These are phyloP conservation scores for Rhopalosiphum padi DNA, from an alignment of 1,140 invertebrate species.

Conservation along the genomic window DNA sequence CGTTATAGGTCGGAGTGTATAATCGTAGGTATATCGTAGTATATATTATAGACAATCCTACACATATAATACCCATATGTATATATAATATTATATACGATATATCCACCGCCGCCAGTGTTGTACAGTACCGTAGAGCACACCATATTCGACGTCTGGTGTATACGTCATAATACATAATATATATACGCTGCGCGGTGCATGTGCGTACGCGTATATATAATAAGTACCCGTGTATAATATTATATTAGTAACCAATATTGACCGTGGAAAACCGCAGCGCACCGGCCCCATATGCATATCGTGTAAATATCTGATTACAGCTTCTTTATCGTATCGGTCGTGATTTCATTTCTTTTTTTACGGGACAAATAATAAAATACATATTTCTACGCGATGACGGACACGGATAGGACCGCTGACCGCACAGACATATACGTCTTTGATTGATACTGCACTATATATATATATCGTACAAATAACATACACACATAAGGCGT, in stretches of 20 bases:
- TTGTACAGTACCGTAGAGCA: not conserved
- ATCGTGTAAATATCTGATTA: slow-evolving; percentile 19
- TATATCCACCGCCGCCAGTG: not conserved
- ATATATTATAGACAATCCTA: not conserved
- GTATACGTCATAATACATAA: not conserved
- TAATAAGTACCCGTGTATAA: not conserved
- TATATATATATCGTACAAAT: not conserved
- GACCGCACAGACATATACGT: not conserved
- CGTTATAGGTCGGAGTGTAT: slow-evolving; percentile 31
- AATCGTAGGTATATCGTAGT: not conserved
- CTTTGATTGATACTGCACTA: no score
- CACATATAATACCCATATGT: not conserved
- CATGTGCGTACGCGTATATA: not conserved
- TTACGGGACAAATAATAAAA: not conserved
- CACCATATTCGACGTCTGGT: not conserved
- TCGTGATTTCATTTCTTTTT: slow-evolving; percentile 3
- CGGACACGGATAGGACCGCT: not conserved
- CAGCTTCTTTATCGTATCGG: not conserved
- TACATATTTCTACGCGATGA: not conserved
- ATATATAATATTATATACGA: not conserved
- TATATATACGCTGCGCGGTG: no score
- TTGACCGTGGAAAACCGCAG: slow-evolving; percentile 23
- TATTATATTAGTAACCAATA: not conserved
- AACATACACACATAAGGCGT: not conserved
- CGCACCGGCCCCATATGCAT: not conserved